A percentile compares a stretch with the other conserved stretches of the same genome.
These are phyloP conservation scores for Nemoura dubitans DNA, from an alignment of 2,888 invertebrate genomes.

Conservation along the genomic window DNA sequence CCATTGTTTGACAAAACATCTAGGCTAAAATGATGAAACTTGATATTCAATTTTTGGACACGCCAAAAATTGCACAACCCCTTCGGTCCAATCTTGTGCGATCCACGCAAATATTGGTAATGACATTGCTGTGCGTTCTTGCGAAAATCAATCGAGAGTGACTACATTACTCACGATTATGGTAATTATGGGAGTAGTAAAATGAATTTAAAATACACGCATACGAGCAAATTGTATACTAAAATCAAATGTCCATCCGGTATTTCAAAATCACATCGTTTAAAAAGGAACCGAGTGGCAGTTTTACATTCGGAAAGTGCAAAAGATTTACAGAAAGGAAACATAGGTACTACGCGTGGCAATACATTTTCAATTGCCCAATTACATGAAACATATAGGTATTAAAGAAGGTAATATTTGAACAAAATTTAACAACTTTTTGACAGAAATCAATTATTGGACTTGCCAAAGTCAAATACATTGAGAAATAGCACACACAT, in stretches of 20 bases:
- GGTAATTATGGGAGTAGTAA: background rate
- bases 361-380: background rate
- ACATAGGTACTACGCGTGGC: background rate
- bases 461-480: background rate
- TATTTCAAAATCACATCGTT: background rate
- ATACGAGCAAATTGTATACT: background rate
- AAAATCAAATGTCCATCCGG: background rate
- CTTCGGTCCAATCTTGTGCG: background rate
- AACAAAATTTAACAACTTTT: background rate
- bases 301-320: background rate
- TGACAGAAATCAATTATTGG: background rate
- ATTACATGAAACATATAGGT: background rate
- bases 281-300: background rate
- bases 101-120: background rate
- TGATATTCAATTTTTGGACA: background rate
- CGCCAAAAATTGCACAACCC: background rate
- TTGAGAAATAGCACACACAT: background rate
- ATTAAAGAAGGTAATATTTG: background rate
- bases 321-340: background rate
- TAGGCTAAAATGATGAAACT: background rate
- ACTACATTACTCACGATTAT: background rate
- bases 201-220: background rate
- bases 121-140: background rate
- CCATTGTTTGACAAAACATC: background rate
- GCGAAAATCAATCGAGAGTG: background rate